Evolutionary conservation across 2,113 vertebrate genomes (phyloP), one percentile per base, ranked within the genome.

Genomic region (Cavia porcellus): DNA sequence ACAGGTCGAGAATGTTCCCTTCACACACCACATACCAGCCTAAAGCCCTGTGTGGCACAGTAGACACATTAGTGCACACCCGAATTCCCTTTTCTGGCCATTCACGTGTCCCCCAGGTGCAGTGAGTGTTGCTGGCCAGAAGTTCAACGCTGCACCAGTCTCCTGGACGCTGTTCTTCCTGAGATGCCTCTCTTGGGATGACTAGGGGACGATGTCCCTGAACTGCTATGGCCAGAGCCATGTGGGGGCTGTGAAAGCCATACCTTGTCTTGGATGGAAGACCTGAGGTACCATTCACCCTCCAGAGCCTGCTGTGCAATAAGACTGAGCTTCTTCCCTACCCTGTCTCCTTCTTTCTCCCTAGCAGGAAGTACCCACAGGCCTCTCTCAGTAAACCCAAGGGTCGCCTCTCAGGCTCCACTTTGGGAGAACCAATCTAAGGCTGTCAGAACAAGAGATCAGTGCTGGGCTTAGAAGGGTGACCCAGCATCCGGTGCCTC

Each of bases 41-140:
- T 35, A 25, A 42, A 85, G 42, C 55, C 22, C n/a, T 28, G 11
- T 25, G 11, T 3, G 1, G 47, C 11, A 32, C 11, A 5, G 1
- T n/a, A 17, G 57, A 52, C 3, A 9, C 11, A 52, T 0, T 19
- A 22, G 52, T 24, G 0, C 35, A 57, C 59, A 10, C 19, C 13
- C 28, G 35, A 32, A 32, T 64, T 20, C 12, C 19, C 32, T n/a
- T 74, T 64, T 25, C 47, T 1, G 0, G 9, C 22, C 87, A 86
- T 66, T 17, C 11, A 3, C 62, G 75, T 70, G 62, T 50, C 28
- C 64, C 22, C 66, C 10, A 20, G 66, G n/a, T 20, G 1, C 66
- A 84, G 0, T 75, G 20, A 47, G 14, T 55, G 4, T 32, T 30
- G 28, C 61, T 13, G 1, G 61, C 52, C 10, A 22, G 72, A 30